Percentiles rank a stretch among this genome's conserved stretches.
These are phyloP conservation scores for Pristionchus mayeri DNA, from an alignment of 2,888 invertebrate genomes.

Conservation along the genomic window DNA sequence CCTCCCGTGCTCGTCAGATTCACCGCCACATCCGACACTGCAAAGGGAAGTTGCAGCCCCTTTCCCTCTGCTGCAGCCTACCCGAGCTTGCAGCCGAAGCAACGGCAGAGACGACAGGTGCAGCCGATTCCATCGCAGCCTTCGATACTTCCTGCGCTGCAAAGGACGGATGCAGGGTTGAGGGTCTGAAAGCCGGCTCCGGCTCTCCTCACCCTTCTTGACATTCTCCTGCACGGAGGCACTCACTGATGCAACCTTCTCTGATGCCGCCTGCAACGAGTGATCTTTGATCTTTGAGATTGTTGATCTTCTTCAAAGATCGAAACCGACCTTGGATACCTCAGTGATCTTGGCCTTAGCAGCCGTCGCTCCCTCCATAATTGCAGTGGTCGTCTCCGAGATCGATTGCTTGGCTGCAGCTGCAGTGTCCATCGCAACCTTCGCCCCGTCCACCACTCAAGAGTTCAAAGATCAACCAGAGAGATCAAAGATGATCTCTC, in stretches of 20 bases:
- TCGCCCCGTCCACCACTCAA: neutral
- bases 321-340: neutral
- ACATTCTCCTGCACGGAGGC: conserved; percentile 12
- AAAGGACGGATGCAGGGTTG: neutral
- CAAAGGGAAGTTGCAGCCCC: neutral
- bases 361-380: conserved; percentile 1
- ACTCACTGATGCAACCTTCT: neutral
- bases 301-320: neutral
- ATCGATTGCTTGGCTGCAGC: neutral
- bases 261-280: neutral
- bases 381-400: conserved; percentile 19
- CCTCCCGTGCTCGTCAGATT: neutral
- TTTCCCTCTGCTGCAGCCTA: neutral
- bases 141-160: neutral
- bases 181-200: too few relatives aligned
- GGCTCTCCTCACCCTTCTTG: conserved; percentile 36
- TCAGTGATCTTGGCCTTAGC: conserved; percentile 18
- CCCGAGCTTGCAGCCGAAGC: neutral
- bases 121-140: neutral
- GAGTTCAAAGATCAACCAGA: conserved; percentile 21
- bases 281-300: neutral
- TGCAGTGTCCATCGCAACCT: neutral
- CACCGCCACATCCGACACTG: neutral
- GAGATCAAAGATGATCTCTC: conserved; percentile 35
- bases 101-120: conserved; percentile 3